Conservation (phyloP, 1,140 invertebrate genomes). For the Drosophila nannoptera region DNA sequence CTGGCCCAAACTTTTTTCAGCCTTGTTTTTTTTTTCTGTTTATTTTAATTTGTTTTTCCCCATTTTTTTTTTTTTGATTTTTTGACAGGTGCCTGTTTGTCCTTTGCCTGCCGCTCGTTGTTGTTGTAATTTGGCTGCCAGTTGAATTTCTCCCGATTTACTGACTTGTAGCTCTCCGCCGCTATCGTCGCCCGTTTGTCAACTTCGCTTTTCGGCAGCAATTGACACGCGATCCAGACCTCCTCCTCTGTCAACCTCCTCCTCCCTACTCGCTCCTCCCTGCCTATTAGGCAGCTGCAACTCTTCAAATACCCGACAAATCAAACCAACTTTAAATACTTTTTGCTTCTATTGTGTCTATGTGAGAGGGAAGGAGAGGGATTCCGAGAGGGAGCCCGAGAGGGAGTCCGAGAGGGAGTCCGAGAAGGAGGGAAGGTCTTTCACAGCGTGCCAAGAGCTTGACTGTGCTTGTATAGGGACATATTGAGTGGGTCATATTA, state of each 20-base stretch:
- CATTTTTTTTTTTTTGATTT: slow-evolving; percentile 25
- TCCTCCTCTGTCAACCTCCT: not conserved
- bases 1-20: not conserved
- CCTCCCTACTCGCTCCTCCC: not conserved
- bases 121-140: slow-evolving; percentile 17
- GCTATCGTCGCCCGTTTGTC: slow-evolving; percentile 44
- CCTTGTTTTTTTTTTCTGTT: not conserved
- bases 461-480: too few species aligned
- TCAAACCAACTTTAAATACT: too few species aligned
- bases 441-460: too few species aligned
- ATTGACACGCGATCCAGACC: slow-evolving; percentile 67
- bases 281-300: not conserved
- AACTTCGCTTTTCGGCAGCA: slow-evolving; percentile 62
- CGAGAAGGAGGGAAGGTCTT: too few species aligned
- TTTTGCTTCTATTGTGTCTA: too few species aligned
- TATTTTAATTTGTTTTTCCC: slow-evolving; percentile 6
- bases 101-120: slow-evolving; percentile 7
- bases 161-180: slow-evolving; percentile 23
- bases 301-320: too few species aligned
- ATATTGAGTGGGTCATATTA: too few species aligned
- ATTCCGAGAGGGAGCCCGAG: too few species aligned
- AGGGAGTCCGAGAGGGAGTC: too few species aligned
- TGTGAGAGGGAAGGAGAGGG: too few species aligned
- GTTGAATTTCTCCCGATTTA: slow-evolving; percentile 46
- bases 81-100: slow-evolving; percentile 41